Evolutionary conservation across 2,113 vertebrate species (phyloP).

Genomic region (Colius striatus): DNA sequence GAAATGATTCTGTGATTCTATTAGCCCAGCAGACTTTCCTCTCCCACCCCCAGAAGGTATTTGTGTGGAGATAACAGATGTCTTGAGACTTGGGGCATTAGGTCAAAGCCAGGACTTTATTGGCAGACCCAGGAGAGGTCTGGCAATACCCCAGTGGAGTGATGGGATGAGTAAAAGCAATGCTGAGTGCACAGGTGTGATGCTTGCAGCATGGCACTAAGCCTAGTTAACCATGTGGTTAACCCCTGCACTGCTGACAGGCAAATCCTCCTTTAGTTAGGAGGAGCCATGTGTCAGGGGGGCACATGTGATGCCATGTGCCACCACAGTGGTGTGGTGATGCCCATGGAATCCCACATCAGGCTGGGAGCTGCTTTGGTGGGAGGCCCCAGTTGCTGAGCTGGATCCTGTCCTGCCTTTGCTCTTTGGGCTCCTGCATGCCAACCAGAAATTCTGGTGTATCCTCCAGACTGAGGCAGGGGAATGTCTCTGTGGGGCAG

Average conservation of each 20-base stretch:
- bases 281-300: neutral
- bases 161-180: neutral
- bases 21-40: neutral
- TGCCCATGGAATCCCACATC: neutral
- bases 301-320: neutral
- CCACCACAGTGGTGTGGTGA: neutral
- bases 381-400: neutral
- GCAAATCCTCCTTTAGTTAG: neutral
- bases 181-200: neutral
- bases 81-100: neutral
- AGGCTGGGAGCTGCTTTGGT: neutral
- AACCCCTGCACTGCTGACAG: neutral
- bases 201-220: neutral
- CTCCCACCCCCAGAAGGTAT: neutral
- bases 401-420: neutral
- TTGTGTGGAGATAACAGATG: neutral
- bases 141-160: neutral
- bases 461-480: neutral
- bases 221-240: neutral
- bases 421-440: neutral
- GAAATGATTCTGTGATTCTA: no score
- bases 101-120: neutral
- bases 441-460: neutral
- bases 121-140: neutral
- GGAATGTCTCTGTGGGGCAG: neutral